Evolutionary conservation across 2,888 invertebrate species (phyloP), one percentile per base, ranked within the genome.

Genomic region (Sycophila texana): DNA sequence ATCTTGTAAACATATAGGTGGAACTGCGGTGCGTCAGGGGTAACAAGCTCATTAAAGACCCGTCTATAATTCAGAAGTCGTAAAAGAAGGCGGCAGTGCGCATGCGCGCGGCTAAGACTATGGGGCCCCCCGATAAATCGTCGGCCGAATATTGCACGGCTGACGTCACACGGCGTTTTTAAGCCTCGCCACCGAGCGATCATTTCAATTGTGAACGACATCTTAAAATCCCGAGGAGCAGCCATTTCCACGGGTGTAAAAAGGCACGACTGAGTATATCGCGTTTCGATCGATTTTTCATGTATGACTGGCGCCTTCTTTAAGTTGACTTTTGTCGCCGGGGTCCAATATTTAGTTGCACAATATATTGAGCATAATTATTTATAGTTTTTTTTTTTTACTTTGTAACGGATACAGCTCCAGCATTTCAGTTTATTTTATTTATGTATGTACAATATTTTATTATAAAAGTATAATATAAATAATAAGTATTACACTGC

Each of bases 51-150:
- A 75, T 79, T 79, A 75, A 79, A 75, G 71, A 67, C 66, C 66
- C 71, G 79, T 75, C 74, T 75, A 75, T 79, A 79, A 79, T 79
- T 79, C 71, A 77, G 72, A 58, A 65, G 77, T 66, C 72, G 77
- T 77, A 76, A 76, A 76, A 70, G 30, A 14, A 30, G 13, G 39
- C 20, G 53, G 39, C 39, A 7, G 20, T 22, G 22, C 53, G 39
- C 53, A 30, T 22, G 22, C 67, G 18, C 58, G 22, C 20, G 13
- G 1, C 63, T 39, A 39, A 39, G 39, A 39, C 39, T 39, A 39
- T 39, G 10, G 39, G 10, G 39, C 39, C 39, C 26, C 39, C 10
- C 39, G 39, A 39, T 39, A 39, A 39, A 39, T 39, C 39, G 30
- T 5, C 39, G 13, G 63, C 39, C n/a, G 14, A 53, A 63, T 63